Percentiles rank a stretch among this genome's conserved stretches.
phyloP scores from a whole-genome alignment of 2,113 vertebrate genomes.

The Ramphastos sulfuratus region DNA sequence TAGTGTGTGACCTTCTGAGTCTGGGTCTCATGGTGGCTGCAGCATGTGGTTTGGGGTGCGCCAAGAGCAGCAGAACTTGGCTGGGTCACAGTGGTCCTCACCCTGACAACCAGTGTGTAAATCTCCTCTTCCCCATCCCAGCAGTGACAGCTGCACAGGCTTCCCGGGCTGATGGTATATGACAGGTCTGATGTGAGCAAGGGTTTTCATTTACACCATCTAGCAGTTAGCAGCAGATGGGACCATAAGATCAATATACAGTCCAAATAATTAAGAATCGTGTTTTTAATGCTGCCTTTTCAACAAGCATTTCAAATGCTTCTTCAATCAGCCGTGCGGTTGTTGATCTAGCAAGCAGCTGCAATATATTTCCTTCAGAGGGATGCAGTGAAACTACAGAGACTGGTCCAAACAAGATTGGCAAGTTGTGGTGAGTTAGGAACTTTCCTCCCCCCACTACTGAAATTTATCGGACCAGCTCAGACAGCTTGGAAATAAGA shows the following conservation, averaged over 20 bases:
- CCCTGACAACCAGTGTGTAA: not conserved
- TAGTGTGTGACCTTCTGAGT: not conserved
- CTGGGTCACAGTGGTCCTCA: not conserved
- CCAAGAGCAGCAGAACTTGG: not conserved
- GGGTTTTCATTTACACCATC: not conserved
- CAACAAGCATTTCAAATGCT: constrained; percentile 8
- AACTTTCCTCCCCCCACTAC: too few relatives aligned
- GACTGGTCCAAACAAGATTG: not conserved
- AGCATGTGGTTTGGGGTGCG: not conserved
- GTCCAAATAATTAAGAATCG: constrained; percentile 47
- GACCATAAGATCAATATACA: constrained; percentile 19
- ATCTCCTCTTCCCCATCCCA: not conserved
- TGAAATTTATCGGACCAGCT: too few relatives aligned
- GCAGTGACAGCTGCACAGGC: not conserved
- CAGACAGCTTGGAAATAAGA: too few relatives aligned
- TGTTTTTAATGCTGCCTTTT: constrained; percentile 45
- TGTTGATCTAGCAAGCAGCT: not conserved
- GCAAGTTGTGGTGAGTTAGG: not conserved
- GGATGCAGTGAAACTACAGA: not conserved
- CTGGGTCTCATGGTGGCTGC: not conserved
- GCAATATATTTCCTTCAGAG: not conserved
- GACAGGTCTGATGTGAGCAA: not conserved
- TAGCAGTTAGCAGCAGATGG: constrained; percentile 44
- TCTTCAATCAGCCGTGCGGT: not conserved
- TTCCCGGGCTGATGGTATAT: not conserved